These are phyloP conservation scores for Ceratina australensis DNA, from an alignment of 1,140 invertebrate genomes.

Conservation along the genomic window DNA sequence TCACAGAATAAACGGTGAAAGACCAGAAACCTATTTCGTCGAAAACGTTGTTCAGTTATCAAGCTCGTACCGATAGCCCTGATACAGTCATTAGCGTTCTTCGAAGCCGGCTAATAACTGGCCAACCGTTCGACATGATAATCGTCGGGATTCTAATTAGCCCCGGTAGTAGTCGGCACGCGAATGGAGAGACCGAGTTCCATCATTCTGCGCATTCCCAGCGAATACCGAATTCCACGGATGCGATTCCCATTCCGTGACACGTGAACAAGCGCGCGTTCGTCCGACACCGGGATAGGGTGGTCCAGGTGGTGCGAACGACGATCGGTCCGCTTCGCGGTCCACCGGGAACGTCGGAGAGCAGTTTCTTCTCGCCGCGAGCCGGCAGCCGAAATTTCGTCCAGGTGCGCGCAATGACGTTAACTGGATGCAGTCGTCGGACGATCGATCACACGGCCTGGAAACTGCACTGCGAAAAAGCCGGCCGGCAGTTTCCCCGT, in stretches of 20 bases:
- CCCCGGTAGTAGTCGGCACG: not conserved
- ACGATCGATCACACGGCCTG: conserved; percentile 54
- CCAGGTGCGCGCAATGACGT: conserved; percentile 53
- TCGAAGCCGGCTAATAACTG: not conserved
- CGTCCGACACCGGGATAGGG: too few relatives aligned
- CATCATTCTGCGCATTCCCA: conserved; percentile 52
- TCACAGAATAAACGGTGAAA: too few relatives aligned
- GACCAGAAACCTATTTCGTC: too few relatives aligned
- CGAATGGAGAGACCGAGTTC: conserved; percentile 29
- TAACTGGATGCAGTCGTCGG: conserved; percentile 56
- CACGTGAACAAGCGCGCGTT: conserved; percentile 30
- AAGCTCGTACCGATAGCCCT: not conserved
- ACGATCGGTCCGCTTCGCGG: too few relatives aligned
- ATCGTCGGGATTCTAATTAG: conserved; percentile 30
- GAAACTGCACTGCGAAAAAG: conserved; percentile 46
- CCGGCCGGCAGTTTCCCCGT: conserved; percentile 19
- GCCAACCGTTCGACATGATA: not conserved
- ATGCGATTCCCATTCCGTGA: conserved; percentile 34
- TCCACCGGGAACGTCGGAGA: not conserved
- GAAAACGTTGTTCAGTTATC: not conserved
- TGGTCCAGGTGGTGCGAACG: too few relatives aligned
- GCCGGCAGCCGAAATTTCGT: conserved; percentile 40
- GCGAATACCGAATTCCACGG: conserved; percentile 42
- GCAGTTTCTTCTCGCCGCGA: not conserved
- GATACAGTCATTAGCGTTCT: not conserved